phyloP scores from a whole-genome alignment of 2,113 vertebrate species.

The Tauraco erythrolophus region DNA sequence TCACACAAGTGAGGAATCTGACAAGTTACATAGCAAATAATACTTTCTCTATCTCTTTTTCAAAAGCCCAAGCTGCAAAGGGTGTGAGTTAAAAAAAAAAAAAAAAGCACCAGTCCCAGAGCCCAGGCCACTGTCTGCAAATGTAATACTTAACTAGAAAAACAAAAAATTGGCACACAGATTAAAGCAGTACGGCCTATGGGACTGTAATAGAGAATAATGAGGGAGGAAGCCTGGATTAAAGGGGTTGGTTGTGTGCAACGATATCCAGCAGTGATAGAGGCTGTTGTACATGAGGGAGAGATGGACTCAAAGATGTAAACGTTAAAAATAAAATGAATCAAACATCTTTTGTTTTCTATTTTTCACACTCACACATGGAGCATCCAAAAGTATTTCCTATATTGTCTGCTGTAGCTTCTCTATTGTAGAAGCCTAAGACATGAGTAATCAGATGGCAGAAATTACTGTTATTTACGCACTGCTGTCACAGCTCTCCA shows the following conservation, averaged over 20 bases:
- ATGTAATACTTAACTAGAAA: neutral
- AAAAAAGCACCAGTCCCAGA: neutral
- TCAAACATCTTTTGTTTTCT: neutral
- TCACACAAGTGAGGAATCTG: neutral
- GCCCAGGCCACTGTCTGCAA: neutral
- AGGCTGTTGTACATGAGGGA: neutral
- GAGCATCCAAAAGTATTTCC: neutral
- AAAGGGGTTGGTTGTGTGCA: neutral
- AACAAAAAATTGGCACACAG: neutral
- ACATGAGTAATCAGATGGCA: constrained; percentile 16
- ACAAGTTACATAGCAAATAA: neutral
- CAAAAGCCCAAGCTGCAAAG: neutral
- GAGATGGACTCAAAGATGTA: neutral
- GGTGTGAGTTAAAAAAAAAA: neutral
- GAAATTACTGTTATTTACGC: constrained; percentile 40
- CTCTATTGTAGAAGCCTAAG: neutral
- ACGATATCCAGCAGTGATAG: neutral
- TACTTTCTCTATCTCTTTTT: neutral
- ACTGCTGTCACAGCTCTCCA: constrained; percentile 16
- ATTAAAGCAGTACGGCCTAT: neutral
- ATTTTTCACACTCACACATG: neutral
- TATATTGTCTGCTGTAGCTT: neutral
- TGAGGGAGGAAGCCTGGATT: neutral
- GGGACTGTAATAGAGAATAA: neutral
- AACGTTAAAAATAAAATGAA: neutral